Base-by-base conservation (phyloP, 2,113 vertebrate species). In the Tapirus terrestris region DNA sequence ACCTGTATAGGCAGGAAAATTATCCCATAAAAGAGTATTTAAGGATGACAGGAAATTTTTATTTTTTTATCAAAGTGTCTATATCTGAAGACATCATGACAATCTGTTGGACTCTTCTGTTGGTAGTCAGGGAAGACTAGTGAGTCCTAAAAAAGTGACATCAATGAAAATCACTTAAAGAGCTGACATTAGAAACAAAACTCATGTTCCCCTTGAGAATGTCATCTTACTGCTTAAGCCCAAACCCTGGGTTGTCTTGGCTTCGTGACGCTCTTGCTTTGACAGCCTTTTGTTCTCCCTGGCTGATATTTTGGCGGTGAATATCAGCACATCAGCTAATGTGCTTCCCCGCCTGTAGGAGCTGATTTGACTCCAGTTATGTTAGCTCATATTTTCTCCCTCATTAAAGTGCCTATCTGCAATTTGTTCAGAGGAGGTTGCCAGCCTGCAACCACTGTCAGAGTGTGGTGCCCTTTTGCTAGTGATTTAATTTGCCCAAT, bases 351-450 rank as follows among this genome's bases (percentile, higher is more conserved):
- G 21, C 67, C 88, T 95, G 23, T 21, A 84, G 96, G 94, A 93
- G 53, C 68, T 95, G 96, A 92, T 87, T 72, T 89, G 89, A 97
- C 95, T 92, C 43, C 27, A 65, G 53, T 92, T 88, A 96, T 65
- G 75, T 97, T 92, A 83, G 43, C 79, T 76, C 58, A 92, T 97
- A 23, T 97, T 53, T 95, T 97, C 94, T 85, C 88, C 72, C 73
- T 98, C 77, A 91, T 98, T 97, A 91, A 76, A 95, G 85, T 91
- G n/a, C 86, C 75, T 97, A 0, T 89, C 96, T 97, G 76, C 92
- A 96, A 0, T 95, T 96, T 93, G 61, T 81, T 96, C 73, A 89
- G 25, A 97, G 60, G 76, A 51, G 95, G 48, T 91, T 94, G 48
- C 53, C 95, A 56, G 45, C 95, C 58, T 82, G 13, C 91, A 39